Evolutionary conservation across 2,797 vertebrate genomes (phyloP), one percentile per base, ranked within the genome.

Genomic region (Silurus aristotelis): DNA sequence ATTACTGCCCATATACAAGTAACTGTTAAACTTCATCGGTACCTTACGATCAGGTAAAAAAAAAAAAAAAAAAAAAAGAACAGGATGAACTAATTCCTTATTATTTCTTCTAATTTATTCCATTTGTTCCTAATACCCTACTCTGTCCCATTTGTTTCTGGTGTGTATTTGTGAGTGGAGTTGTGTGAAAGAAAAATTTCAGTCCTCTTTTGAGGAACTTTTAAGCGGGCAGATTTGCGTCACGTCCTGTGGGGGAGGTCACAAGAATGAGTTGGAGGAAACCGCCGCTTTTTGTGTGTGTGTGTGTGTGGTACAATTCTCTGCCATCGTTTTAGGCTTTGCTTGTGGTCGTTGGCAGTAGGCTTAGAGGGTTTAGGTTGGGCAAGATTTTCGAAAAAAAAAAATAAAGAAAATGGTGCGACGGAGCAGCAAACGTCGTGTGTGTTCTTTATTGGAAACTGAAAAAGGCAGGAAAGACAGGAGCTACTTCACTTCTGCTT

Each of bases 131-230:
- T 38, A 38, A 38, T 68, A 67, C 5, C 1, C 25, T 7, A 15
- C 48, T 48, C 6, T 38, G 61, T 63, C 71, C 43, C 72, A 12
- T 19, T 31, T 78, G 52, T 55, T 20, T 56, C 72, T 14, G 80
- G 84, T 80, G 81, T 66, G 73, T 72, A 27, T 66, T 48, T 25
- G 66, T 61, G 80, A 70, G 64, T 38, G 14, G 77, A 61, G 73
- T 6, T 10, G 56, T 38, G 56, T 12, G 17, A 78, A 38, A 31
- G 85, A 83, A 84, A 73, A 71, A 84, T 3, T 83, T 86, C 46
- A 64, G 55, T 85, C 82, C 46, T 83, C 80, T 84, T 84, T 90
- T 88, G 83, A 87, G 87, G 85, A 83, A 78, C 38, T 80, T 80
- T 80, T 66, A 68, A 84, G 70, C 67, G 31, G n/a, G 58, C 75